Base-by-base conservation (phyloP, 2,888 invertebrate species). In the Subacronicta megacephala region DNA sequence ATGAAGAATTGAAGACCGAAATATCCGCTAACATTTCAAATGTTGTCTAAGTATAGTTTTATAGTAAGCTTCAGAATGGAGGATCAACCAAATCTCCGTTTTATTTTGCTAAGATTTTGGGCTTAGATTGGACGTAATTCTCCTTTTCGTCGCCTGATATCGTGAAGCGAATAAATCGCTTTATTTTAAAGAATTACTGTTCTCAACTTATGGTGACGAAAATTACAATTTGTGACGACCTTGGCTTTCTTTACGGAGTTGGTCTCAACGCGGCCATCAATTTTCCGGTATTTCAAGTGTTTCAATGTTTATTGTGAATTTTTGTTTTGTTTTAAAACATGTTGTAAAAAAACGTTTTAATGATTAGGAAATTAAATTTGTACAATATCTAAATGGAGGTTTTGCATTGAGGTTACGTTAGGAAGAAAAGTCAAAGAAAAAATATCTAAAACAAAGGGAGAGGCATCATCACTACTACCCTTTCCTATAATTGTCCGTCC, bases 221-320 rank as follows among this genome's bases (percentile, higher is more conserved):
- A 76, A 75, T 70, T 77, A 68, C 54, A 77, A 80, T 82, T 81
- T 64, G 80, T 79, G 73, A 67, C 61, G 73, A 72, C 87, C 87
- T 86, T 85, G 84, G 71, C 74, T 82, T 76, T 77, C 80, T 81
- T 78, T 72, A 77, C 76, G 79, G 54, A 67, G 55, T 69, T 61
- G 37, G 62, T 74, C 71, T 77, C 79, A 81, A 83, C 81, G 82
- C 73, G 62, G 59, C 29, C 64, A 72, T 75, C 43, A 77, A 80
- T 85, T 85, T 82, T 81, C 78, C 70, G 78, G 75, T 82, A 77
- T 79, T 81, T 78, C 78, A 77, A 81, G 72, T 81, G 77, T 77
- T 79, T 77, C 69, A 60, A 56, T 64, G 46, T 64, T 66, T 66
- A 55, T 64, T 64, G 54, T 51, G 49, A 67, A 66, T 26, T 52